Conservation (phyloP, 2,888 invertebrate species). For the Gasteruption jaculator region DNA sequence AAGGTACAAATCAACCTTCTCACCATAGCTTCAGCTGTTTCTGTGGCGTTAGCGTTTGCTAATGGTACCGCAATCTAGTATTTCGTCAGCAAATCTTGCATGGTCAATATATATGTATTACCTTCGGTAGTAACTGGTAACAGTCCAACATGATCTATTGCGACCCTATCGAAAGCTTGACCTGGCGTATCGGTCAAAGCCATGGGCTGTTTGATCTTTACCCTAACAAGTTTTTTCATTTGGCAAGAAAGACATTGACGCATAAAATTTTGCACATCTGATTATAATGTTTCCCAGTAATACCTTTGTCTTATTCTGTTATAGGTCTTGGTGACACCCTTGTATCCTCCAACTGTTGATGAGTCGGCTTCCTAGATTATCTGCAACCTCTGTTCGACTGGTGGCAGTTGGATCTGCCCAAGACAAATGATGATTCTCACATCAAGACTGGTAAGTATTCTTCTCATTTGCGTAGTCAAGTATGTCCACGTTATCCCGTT, state of each 20-base stretch:
- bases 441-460: too few relatives aligned
- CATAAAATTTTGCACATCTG: conserved; percentile 12
- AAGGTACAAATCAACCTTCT: conserved; percentile 15
- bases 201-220: conserved; percentile 14
- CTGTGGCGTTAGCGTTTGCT: conserved; percentile 8
- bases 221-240: conserved; percentile 8
- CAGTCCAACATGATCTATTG: conserved; percentile 20
- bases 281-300: conserved; percentile 19
- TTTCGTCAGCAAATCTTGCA: conserved; percentile 15
- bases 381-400: background rate
- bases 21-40: conserved; percentile 19
- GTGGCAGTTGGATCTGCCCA: background rate
- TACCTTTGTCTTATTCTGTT: conserved; percentile 16
- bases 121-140: conserved; percentile 12
- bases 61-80: conserved; percentile 13
- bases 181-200: conserved; percentile 11
- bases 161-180: conserved; percentile 11
- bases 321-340: conserved; percentile 17
- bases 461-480: too few relatives aligned
- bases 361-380: conserved; percentile 13
- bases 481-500: too few relatives aligned
- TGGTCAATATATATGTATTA: conserved; percentile 22
- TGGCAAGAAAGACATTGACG: conserved; percentile 10
- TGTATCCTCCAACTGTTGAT: conserved; percentile 14
- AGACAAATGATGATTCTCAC: conserved; percentile 1